phyloP scores from a whole-genome alignment of 2,113 vertebrate species.

The Symphodus melops region DNA sequence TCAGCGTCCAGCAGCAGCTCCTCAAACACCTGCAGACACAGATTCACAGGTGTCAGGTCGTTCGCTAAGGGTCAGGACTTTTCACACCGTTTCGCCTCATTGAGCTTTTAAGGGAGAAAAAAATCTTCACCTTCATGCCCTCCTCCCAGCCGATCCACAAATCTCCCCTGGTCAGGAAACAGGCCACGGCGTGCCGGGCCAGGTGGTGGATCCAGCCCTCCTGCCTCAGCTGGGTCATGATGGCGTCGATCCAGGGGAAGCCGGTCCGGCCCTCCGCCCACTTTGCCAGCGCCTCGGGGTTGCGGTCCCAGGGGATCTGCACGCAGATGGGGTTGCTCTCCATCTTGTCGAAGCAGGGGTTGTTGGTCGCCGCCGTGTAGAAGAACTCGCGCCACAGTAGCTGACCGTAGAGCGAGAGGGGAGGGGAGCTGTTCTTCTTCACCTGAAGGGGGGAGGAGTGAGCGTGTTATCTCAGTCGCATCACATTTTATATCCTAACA shows the following conservation, averaged over 20 bases:
- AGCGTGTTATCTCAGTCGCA: neutral
- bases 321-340: slow-evolving; percentile 98
- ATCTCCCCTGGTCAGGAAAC: slow-evolving; percentile 96
- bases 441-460: slow-evolving; percentile 80
- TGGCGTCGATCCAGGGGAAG: slow-evolving; percentile 98
- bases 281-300: slow-evolving; percentile 96
- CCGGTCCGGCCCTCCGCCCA: slow-evolving; percentile 97
- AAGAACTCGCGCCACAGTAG: slow-evolving; percentile 99
- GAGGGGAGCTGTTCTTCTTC: slow-evolving; percentile 98
- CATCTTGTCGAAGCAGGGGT: slow-evolving; percentile 99
- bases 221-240: slow-evolving; percentile 97
- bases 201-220: slow-evolving; percentile 99
- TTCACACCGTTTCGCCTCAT: neutral
- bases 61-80: neutral
- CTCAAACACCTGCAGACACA: slow-evolving; percentile 90
- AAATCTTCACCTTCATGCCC: slow-evolving; percentile 98
- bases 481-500: no score
- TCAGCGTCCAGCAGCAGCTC: slow-evolving; percentile 96
- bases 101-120: no score
- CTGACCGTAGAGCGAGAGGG: slow-evolving; percentile 97
- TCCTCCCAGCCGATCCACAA: slow-evolving; percentile 99
- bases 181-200: slow-evolving; percentile 96
- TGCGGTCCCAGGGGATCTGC: slow-evolving; percentile 98
- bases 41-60: neutral
- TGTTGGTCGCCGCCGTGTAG: slow-evolving; percentile 97